Conservation (phyloP, 1,140 invertebrate species). For the Drosophila parabipectinata region DNA sequence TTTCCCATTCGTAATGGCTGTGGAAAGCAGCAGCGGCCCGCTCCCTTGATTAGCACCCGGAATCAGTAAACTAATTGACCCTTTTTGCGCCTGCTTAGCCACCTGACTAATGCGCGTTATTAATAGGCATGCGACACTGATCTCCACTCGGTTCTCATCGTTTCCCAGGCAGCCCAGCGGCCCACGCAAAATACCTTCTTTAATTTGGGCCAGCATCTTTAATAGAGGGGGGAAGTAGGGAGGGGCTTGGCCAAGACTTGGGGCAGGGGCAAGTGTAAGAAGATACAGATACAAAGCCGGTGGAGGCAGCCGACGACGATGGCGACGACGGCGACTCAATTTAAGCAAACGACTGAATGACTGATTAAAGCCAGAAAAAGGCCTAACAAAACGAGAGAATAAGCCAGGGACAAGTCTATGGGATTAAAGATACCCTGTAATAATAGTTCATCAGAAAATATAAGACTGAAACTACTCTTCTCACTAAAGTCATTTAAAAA, state of each 20-base stretch:
- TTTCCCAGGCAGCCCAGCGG: slow-evolving; percentile 4
- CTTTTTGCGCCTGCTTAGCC: slow-evolving; percentile 70
- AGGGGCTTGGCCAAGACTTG: neutral
- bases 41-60: slow-evolving; percentile 44
- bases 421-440: slow-evolving; percentile 1
- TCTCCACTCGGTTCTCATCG: slow-evolving; percentile 48
- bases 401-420: neutral
- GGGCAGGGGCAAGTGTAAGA: slow-evolving; percentile 14
- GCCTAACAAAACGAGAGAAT: slow-evolving; percentile 23
- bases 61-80: slow-evolving; percentile 65
- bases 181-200: slow-evolving; percentile 59
- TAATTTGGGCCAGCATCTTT: slow-evolving; percentile 32
- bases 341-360: slow-evolving; percentile 74
- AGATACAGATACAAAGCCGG: slow-evolving; percentile 30
- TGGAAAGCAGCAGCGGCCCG: slow-evolving; percentile 19
- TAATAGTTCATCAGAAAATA: neutral
- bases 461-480: neutral
- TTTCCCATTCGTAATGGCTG: slow-evolving; percentile 37
- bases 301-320: slow-evolving; percentile 35
- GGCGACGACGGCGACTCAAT: slow-evolving; percentile 66
- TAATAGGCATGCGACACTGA: slow-evolving; percentile 65
- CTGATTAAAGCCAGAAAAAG: slow-evolving; percentile 65
- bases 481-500: neutral
- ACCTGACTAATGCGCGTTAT: slow-evolving; percentile 70
- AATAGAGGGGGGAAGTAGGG: neutral